These are phyloP conservation scores for Eupithecia subfuscata DNA, from an alignment of 2,888 invertebrate species.

Conservation along the genomic window DNA sequence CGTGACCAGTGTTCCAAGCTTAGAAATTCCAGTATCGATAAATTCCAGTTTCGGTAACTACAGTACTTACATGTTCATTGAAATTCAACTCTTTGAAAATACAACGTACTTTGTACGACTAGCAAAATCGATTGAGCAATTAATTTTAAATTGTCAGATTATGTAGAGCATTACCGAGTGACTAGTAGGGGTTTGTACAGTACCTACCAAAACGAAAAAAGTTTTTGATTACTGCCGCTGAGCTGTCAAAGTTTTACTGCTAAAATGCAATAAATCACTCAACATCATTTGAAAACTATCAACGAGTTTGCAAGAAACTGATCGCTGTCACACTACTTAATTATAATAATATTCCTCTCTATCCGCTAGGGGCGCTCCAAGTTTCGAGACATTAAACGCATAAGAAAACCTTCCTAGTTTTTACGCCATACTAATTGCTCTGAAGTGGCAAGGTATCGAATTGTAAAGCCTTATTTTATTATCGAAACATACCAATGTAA, in stretches of 20 bases:
- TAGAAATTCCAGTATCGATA: conserved; percentile 14
- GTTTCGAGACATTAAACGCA: not conserved
- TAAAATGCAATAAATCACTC: not conserved
- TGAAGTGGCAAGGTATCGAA: not conserved
- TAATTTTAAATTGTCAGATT: not conserved
- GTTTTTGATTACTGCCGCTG: not conserved
- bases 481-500: conserved; percentile 38
- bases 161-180: not conserved
- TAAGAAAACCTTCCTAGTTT: not conserved
- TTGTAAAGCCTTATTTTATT: conserved; percentile 21
- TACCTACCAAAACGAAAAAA: not conserved
- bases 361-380: not conserved
- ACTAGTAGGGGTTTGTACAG: not conserved
- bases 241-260: not conserved
- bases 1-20: conserved; percentile 19
- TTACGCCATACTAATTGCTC: not conserved
- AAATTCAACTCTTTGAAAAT: not conserved
- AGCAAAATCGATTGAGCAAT: not conserved
- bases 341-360: not conserved
- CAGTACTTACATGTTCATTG: not conserved
- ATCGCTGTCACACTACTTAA: not conserved
- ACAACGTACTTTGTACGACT: not conserved
- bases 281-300: not conserved
- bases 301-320: not conserved
- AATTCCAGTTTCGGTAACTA: conserved; percentile 6